phyloP scores from a whole-genome alignment of 2,797 vertebrate species.

The Danio albolineatus region DNA sequence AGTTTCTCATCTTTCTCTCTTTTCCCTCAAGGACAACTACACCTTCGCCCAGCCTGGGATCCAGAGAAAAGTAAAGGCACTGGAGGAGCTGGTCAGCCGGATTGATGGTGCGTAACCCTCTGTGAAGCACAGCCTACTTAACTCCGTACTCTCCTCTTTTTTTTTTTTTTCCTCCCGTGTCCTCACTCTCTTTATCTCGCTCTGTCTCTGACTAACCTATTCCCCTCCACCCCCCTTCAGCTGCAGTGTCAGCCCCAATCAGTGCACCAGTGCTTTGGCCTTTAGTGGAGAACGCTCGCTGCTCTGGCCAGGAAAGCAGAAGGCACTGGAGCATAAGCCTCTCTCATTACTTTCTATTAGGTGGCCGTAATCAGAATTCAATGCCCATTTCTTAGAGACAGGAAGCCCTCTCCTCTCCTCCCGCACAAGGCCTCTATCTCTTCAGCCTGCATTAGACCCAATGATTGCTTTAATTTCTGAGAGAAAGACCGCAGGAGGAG shows the following conservation, averaged over 20 bases:
- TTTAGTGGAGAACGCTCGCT: slow-evolving; percentile 57
- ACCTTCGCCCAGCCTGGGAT: slow-evolving; percentile 98
- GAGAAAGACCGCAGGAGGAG: slow-evolving; percentile 60
- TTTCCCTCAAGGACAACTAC: slow-evolving; percentile 85
- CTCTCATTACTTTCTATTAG: slow-evolving; percentile 76
- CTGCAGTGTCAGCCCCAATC: slow-evolving; percentile 62
- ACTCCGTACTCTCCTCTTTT: slow-evolving; percentile 10
- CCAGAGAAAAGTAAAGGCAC: slow-evolving; percentile 93
- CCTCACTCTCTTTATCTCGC: neutral
- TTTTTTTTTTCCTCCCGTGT: slow-evolving; percentile 7
- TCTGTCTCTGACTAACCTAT: neutral
- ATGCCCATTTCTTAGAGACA: slow-evolving; percentile 69
- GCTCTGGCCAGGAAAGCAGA: slow-evolving; percentile 64
- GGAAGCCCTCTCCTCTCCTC: slow-evolving; percentile 56
- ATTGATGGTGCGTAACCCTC: slow-evolving; percentile 89
- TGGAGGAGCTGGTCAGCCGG: slow-evolving; percentile 94
- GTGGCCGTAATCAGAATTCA: slow-evolving; percentile 74
- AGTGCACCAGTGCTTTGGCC: slow-evolving; percentile 58
- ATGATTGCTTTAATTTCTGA: slow-evolving; percentile 64
- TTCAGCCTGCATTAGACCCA: slow-evolving; percentile 68
- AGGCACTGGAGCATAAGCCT: slow-evolving; percentile 67
- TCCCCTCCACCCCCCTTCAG: slow-evolving; percentile 36
- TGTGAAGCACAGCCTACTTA: slow-evolving; percentile 20
- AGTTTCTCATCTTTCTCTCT: slow-evolving; percentile 40
- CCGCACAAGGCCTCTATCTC: slow-evolving; percentile 64